Base-by-base conservation (phyloP, 2,888 invertebrate genomes). In the Drosophila rubida region DNA sequence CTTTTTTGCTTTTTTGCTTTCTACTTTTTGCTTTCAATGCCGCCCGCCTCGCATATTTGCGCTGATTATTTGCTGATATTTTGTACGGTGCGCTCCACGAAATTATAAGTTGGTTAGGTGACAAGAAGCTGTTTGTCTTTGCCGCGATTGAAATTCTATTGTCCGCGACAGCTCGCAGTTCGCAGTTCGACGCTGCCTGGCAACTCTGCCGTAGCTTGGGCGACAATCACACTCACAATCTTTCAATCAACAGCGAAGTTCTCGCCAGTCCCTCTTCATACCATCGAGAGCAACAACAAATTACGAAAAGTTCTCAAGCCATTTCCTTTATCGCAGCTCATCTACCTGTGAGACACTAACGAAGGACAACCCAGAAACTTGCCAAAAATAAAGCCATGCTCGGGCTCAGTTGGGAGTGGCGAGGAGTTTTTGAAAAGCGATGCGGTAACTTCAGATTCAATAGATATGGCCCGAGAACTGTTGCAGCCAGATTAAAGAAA, bases 41-140 rank as follows among this genome's bases (percentile, higher is more conserved):
- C 16, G 41, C n/a, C 35, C 58, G 63, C 46, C 50, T 32, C n/a
- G 49, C 58, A 61, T 74, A 44, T 69, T 75, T 75, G 58, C 45
- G 59, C 62, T 74, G 74, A 74, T 70, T 74, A 69, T 69, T 74
- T 69, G 39, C 32, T 25, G 42, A 46, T 60, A 53, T 54, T 54
- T 53, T 45, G 6, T 7, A 14, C 6, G 13, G 22, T 41, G 41
- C 35, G 16, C 39, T 16, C n/a, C 8, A 51, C 14, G 25, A 58
- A 49, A 57, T 39, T 39, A 59, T 59, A 68, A 63, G 51, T 62
- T 53, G 50, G 45, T 44, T 44, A 39, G 44, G 22, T 58, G 30
- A 19, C 49, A 67, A 71, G 35, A 51, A 39, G 51, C 60, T 51
- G 60, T 57, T 37, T 19, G 16, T 19, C 46, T 49, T 13, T 16